Base-by-base conservation (phyloP, 2,888 invertebrate genomes). In the Lithophane ornitopus region DNA sequence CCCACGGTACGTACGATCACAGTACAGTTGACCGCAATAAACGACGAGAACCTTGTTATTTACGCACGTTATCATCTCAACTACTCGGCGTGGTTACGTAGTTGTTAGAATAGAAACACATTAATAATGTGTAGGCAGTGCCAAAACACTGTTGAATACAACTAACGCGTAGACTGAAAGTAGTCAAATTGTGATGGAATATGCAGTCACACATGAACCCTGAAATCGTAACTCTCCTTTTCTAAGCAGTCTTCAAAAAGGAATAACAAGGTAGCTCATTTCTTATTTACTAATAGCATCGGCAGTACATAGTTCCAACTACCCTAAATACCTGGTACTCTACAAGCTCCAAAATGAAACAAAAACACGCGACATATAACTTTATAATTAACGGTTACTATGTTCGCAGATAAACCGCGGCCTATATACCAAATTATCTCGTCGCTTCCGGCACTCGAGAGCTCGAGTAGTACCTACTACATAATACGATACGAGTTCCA, bases 341-440 rank as follows among this genome's bases (percentile, higher is more conserved):
- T 3, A 59, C 39, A 41, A 19, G 0, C 34, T 56, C 54, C 22
- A 54, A 44, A 71, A 26, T 22, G 9, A 56, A 52, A 58, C 12
- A 34, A 4, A 59, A 59, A 59, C 41, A 44, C 26, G 52, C 28
- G 54, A 78, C 54, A 66, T 34, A 73, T 62, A 49, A 28, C 52
- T 61, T 46, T 49, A 77, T n/a, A 69, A 61, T 56, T 82, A 28
- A 46, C n/a, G 39, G 58, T 67, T 22, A 58, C 65, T 56, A 49
- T 63, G 67, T 63, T 65, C 58, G 16, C 41, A 87, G 82, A 87
- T 81, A 87, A 86, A 67, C 22, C 62, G 71, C 67, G 79, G n/a
- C 76, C 86, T 75, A 81, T 78, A 74, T 80, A 78, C 81, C 22
- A 82, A 81, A 78, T 86, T 87, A 86, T 86, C 81, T 78, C 70